Conservation (phyloP, 2,888 invertebrate genomes). For the Sinotaia quadrata region DNA sequence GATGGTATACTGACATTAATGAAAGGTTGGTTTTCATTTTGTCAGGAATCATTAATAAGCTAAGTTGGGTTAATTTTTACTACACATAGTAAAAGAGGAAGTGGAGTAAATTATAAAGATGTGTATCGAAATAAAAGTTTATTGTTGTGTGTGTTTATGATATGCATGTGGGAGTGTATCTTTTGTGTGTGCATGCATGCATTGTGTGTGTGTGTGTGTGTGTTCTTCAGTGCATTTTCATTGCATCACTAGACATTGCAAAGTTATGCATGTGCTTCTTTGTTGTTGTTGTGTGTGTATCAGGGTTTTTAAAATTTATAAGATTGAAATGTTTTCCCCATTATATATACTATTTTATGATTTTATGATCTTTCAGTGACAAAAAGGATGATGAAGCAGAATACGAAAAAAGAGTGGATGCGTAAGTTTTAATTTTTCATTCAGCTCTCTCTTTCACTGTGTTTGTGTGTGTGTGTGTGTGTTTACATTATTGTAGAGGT, state of each 20-base stretch:
- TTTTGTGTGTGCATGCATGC: neutral
- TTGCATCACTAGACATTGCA: no score
- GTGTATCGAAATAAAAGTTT: no score
- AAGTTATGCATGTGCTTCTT: neutral
- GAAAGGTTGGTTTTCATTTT: slow-evolving; percentile 45
- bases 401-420: slow-evolving; percentile 19
- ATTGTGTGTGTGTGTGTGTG: neutral
- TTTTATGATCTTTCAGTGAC: slow-evolving; percentile 20
- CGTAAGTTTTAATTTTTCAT: neutral
- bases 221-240: neutral
- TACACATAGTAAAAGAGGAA: no score
- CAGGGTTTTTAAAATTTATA: neutral
- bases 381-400: slow-evolving; percentile 12
- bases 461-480: neutral
- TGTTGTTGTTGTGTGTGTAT: neutral
- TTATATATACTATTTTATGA: slow-evolving; percentile 7
- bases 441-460: neutral
- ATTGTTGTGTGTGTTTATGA: no score
- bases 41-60: no score
- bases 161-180: no score
- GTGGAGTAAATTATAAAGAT: no score
- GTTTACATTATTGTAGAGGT: no score
- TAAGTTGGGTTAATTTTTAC: no score
- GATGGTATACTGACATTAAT: slow-evolving; percentile 69
- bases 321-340: neutral